A percentile compares a stretch with the other conserved stretches of the same genome.
Conservation (phyloP, 2,888 invertebrate genomes). For the Crematogaster levior region DNA sequence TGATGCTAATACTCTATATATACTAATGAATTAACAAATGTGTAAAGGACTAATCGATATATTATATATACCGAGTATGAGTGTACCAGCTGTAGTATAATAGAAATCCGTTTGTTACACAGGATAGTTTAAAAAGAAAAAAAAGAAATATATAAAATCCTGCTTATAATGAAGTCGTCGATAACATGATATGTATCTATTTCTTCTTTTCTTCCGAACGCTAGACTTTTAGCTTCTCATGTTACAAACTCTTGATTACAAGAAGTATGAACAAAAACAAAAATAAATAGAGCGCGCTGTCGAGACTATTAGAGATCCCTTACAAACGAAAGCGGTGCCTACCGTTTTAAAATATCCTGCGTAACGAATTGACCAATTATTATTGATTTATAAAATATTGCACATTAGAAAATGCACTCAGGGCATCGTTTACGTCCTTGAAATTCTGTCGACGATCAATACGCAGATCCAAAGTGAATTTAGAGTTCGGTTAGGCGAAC, state of each 20-base stretch:
- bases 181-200: slow-evolving; percentile 45
- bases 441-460: slow-evolving; percentile 29
- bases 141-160: neutral
- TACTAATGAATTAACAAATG: slow-evolving; percentile 31
- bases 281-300: slow-evolving; percentile 9
- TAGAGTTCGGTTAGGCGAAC: slow-evolving; percentile 69
- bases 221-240: neutral
- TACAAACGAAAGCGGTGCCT: neutral
- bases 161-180: neutral
- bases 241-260: neutral
- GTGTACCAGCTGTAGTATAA: neutral
- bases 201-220: neutral
- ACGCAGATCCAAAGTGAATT: slow-evolving; percentile 46
- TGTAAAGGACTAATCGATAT: slow-evolving; percentile 38
- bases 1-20: slow-evolving; percentile 7
- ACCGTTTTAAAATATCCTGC: slow-evolving; percentile 37
- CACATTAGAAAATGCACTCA: slow-evolving; percentile 31
- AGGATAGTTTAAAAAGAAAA: slow-evolving; percentile 19
- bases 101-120: slow-evolving; percentile 23
- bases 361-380: slow-evolving; percentile 25
- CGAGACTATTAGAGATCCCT: neutral
- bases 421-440: too few relatives aligned
- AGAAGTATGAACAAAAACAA: neutral
- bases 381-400: slow-evolving; percentile 33
- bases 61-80: neutral